Conservation (phyloP, 2,797 vertebrate species). For the Anguilla pacifica region DNA sequence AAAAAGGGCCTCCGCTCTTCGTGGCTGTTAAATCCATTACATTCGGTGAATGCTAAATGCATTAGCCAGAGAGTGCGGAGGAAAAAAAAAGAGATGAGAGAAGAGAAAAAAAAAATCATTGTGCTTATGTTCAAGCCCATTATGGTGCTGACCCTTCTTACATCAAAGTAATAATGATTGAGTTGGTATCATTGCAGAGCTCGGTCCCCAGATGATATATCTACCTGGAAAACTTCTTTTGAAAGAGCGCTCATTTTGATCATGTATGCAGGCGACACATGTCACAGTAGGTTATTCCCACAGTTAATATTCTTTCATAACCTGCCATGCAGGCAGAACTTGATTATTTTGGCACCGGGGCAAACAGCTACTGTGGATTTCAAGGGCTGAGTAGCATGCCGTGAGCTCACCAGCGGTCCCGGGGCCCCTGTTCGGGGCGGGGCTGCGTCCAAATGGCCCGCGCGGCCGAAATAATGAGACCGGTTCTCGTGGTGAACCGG, state of each 20-base stretch:
- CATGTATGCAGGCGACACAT: conserved; percentile 69
- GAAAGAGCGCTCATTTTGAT: conserved; percentile 70
- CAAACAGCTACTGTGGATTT: conserved; percentile 63
- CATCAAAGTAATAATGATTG: conserved; percentile 74
- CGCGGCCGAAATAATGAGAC: conserved; percentile 7
- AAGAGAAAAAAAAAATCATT: conserved; percentile 59
- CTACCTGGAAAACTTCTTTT: conserved; percentile 76
- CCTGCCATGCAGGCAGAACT: conserved; percentile 76
- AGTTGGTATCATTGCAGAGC: conserved; percentile 71
- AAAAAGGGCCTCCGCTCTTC: conserved; percentile 60
- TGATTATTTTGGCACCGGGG: conserved; percentile 83
- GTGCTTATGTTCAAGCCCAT: conserved; percentile 71
- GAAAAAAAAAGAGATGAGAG: conserved; percentile 47
- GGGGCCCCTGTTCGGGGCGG: neutral
- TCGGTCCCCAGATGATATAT: conserved; percentile 68
- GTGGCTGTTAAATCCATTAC: conserved; percentile 73
- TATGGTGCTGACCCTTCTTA: conserved; percentile 72
- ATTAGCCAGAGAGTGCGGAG: conserved; percentile 55
- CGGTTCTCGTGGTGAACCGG: conserved; percentile 2
- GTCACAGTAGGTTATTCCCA: conserved; percentile 82
- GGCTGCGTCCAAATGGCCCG: neutral
- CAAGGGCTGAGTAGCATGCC: neutral
- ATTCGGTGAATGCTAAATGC: conserved; percentile 67
- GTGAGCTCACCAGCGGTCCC: neutral
- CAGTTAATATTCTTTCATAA: conserved; percentile 85